Base-by-base conservation (phyloP, 2,797 vertebrate species). In the Silurus aristotelis region DNA sequence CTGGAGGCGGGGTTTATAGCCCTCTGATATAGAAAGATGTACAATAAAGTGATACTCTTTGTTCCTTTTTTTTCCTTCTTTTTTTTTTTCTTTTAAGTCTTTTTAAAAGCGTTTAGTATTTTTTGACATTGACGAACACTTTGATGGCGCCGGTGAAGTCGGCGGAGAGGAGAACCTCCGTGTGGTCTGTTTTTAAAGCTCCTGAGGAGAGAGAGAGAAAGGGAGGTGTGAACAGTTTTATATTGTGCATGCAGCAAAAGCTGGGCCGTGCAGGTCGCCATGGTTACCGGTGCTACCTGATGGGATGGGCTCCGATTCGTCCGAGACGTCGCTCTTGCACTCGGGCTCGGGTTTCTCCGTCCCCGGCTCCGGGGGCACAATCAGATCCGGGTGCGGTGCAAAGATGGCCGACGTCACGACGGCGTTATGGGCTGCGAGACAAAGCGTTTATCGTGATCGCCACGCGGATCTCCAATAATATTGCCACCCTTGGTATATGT, bases 131-230 rank as follows among this genome's bases (percentile, higher is more conserved):
- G 92, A 98, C 96, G 92, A 99, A 99, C 92, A 99, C 98, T 94
- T 99, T 99, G 94, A 99, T 99, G 92, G 98, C 98, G 91, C 98
- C 98, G 22, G 98, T 99, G 92, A 99, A 99, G 92, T 99, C 98
- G 1, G 98, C 98, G 0, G 98, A 99, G 56, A 99, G 96, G 86
- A 99, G 96, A 90, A 99, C 97, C 94, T 99, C 98, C 0, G 96
- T 96, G 93, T 98, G 97, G 89, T 99, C 98, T 0, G 95, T 97
- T 95, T 99, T 99, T 86, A 97, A 91, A 83, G 96, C 96, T 91
- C 98, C 98, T 99, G 91, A 90, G 85, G 19, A 31, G 87, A 72
- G 84, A 19, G 61, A 64, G 66, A 81, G 5, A 76, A 17, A 63
- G n/a, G 48, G 77, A 56, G 64, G 63, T 4, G 13, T 20, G 8